phyloP scores from a whole-genome alignment of 2,113 vertebrate species.

The Chiloscyllium plagiosum region DNA sequence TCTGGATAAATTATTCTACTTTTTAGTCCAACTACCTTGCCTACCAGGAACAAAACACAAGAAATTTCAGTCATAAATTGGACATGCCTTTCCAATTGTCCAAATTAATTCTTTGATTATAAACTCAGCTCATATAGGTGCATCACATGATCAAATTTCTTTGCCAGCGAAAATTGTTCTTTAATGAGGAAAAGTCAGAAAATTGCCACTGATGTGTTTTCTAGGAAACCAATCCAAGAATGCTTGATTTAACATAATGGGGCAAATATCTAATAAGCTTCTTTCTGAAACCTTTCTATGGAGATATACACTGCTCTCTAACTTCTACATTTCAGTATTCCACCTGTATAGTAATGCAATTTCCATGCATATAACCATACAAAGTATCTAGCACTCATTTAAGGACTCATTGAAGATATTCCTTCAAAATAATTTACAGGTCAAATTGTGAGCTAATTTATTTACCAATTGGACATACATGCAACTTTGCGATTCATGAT shows the following conservation, averaged over 20 bases:
- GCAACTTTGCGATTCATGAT: not conserved
- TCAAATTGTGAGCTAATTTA: not conserved
- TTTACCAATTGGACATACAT: not conserved
- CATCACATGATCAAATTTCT: not conserved
- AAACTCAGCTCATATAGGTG: no score
- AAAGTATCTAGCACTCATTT: not conserved
- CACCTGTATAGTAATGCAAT: not conserved
- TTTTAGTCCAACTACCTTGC: not conserved
- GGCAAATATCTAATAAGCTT: not conserved
- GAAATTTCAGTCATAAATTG: not conserved
- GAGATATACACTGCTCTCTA: not conserved
- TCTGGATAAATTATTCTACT: not conserved
- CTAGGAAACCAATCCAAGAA: not conserved
- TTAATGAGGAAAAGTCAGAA: not conserved
- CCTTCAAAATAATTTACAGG: not conserved
- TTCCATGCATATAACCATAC: not conserved
- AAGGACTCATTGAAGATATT: not conserved
- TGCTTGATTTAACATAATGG: not conserved
- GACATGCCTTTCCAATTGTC: not conserved
- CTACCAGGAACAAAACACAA: not conserved
- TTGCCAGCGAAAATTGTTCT: not conserved
- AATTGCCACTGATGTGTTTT: not conserved
- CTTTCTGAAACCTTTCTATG: not conserved
- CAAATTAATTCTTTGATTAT: not conserved
- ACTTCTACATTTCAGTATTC: not conserved